Evolutionary conservation across 2,888 invertebrate species (phyloP), one percentile per base, ranked within the genome.

Genomic region (Sabatieria punctata): DNA sequence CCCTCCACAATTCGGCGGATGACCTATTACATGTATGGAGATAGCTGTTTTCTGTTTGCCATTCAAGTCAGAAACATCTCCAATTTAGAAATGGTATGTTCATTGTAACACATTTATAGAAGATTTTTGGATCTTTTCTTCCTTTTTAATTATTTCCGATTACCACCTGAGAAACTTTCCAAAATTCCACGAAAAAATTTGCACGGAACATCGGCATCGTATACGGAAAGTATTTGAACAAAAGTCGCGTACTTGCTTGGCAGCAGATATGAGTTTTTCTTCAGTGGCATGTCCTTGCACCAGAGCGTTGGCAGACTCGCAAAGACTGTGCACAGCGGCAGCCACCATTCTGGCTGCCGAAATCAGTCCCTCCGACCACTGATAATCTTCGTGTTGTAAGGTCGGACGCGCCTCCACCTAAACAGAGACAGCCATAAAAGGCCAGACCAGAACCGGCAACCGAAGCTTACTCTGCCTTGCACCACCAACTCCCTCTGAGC

Each of bases 261-360:
- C 95, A 19, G 91, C 82, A 1, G 91, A 88, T 54, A 95, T 89
- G 25, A 99, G 74, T 64, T 91, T 80, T 68, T 97, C 95, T 69
- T 97, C 95, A 15, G 67, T 67, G 38, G 68, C 67, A 30, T 68
- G 67, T 24, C 72, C 68, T 27, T 45, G 49, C 1, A 97, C 93
- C 57, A 99, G 73, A 42, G 89, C 84, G 65, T 97, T 95, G 46
- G 97, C 97, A 0, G 93, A 86, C 68, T 97, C 95, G 46, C 95
- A 95, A 52, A 99, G 74, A 58, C 85, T 85, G 68, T 95, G 95
- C 0, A 93, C 93, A 0, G 95, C 93, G 0, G 93, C 93, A 0
- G 95, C 95, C 13, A 95, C 95, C 59, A 91, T 74, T 48, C 88
- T 75, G 0, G 95, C 95, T 63, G 65, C 65, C n/a, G 61, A 61